phyloP scores from a whole-genome alignment of 92 coral and sea anemone species.

The Phymanthus crucifer region DNA sequence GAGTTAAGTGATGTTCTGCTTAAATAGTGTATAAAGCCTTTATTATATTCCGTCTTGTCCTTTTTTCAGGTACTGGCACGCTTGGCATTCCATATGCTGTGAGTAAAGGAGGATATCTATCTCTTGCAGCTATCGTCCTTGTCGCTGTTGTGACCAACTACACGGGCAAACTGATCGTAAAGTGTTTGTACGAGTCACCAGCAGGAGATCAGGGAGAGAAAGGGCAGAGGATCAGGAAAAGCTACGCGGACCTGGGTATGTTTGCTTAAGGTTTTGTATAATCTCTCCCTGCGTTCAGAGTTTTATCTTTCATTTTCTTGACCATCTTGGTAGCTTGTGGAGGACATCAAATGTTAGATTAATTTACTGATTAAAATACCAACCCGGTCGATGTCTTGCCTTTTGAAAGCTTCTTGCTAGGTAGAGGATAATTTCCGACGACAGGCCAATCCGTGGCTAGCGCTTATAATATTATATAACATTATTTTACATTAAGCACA shows the following conservation, averaged over 20 bases:
- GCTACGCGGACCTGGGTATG: slow-evolving; percentile 91
- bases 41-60: not conserved
- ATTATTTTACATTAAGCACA: no score
- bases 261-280: not conserved
- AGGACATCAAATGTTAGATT: no score
- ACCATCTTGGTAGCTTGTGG: no score
- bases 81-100: slow-evolving; percentile 94
- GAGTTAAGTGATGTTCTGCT: no score
- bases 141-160: slow-evolving; percentile 88
- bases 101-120: slow-evolving; percentile 93
- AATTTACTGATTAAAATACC: no score
- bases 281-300: no score
- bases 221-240: slow-evolving; percentile 70
- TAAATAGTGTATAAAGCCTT: no score
- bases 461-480: no score
- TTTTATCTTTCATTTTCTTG: no score
- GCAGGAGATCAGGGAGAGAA: slow-evolving; percentile 47
- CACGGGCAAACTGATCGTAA: slow-evolving; percentile 92
- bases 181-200: slow-evolving; percentile 84
- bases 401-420: no score
- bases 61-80: slow-evolving; percentile 88
- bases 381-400: not conserved
- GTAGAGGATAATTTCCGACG: no score
- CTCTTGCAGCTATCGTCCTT: slow-evolving; percentile 78
- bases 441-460: no score